These are phyloP conservation scores for Pogoniulus pusillus DNA, from an alignment of 2,797 vertebrate species.

Conservation along the genomic window DNA sequence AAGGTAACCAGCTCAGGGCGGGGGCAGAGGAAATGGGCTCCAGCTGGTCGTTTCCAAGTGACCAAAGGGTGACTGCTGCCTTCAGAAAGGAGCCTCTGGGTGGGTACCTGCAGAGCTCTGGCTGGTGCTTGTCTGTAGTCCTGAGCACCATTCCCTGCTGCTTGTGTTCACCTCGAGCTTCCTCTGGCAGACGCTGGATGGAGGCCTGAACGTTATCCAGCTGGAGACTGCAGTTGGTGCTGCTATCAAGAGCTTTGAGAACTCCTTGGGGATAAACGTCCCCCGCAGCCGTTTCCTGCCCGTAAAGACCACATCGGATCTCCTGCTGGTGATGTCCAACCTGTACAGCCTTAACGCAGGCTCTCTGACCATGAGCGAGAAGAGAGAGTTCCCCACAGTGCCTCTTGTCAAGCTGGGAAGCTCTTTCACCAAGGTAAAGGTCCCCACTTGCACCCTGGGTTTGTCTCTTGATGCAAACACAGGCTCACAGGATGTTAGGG, in stretches of 20 bases:
- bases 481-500: too few species aligned
- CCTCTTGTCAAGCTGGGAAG: constrained; percentile 97
- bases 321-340: constrained; percentile 98
- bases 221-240: constrained; percentile 97
- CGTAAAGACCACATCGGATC: constrained; percentile 97
- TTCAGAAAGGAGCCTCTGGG: background rate
- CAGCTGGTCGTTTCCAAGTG: background rate
- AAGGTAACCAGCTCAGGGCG: constrained; percentile 80
- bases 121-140: accelerated
- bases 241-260: constrained; percentile 97
- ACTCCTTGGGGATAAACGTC: constrained; percentile 95
- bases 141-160: background rate
- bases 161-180: accelerated
- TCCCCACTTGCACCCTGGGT: too few species aligned
- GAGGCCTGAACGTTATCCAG: constrained; percentile 95
- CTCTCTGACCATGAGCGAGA: constrained; percentile 94
- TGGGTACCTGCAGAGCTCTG: background rate
- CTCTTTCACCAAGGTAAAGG: constrained; percentile 93
- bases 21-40: background rate
- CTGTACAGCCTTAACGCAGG: constrained; percentile 96
- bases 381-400: constrained; percentile 94
- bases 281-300: constrained; percentile 97
- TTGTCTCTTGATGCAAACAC: background rate
- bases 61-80: background rate
- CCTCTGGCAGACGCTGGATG: constrained; percentile 87